Percentiles rank a stretch among this genome's conserved stretches.
Conservation (phyloP, 2,888 invertebrate genomes). For the Cosmopolites sordidus region DNA sequence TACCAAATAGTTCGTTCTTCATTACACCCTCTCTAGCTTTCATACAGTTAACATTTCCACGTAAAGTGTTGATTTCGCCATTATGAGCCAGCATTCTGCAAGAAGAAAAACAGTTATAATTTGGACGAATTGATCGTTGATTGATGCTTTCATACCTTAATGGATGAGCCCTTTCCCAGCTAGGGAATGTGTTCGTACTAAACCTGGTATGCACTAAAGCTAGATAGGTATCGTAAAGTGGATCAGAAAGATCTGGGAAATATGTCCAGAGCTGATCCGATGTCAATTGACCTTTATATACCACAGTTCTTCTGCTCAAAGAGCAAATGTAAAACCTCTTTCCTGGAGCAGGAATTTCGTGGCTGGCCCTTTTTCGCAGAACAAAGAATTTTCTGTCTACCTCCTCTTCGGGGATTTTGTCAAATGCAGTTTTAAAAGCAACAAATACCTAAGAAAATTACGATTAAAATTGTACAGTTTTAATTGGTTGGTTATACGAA, state of each 20-base stretch:
- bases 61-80: conserved; percentile 98
- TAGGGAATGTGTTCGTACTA: conserved; percentile 99
- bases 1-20: conserved; percentile 80
- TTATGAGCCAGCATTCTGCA: conserved; percentile 87
- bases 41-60: conserved; percentile 98
- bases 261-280: conserved; percentile 88
- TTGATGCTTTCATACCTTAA: conserved; percentile 69
- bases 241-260: conserved; percentile 66
- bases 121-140: background rate
- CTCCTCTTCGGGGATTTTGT: conserved; percentile 37
- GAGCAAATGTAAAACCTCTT: conserved; percentile 96
- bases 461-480: background rate
- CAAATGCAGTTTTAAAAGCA: conserved; percentile 30
- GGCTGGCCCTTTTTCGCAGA: conserved; percentile 88
- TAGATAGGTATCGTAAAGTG: conserved; percentile 87
- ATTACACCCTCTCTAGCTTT: conserved; percentile 97
- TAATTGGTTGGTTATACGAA: conserved; percentile 12
- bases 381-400: conserved; percentile 59
- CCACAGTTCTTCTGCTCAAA: conserved; percentile 80
- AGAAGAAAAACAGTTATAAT: background rate
- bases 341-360: conserved; percentile 78
- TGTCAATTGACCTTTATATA: conserved; percentile 97
- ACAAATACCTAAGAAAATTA: conserved; percentile 57
- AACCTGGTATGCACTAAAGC: conserved; percentile 97
- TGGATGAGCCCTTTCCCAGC: conserved; percentile 99